Percentiles rank a stretch among this genome's conserved stretches.
Conservation (phyloP, 2,888 invertebrate species). For the Timandra comae region DNA sequence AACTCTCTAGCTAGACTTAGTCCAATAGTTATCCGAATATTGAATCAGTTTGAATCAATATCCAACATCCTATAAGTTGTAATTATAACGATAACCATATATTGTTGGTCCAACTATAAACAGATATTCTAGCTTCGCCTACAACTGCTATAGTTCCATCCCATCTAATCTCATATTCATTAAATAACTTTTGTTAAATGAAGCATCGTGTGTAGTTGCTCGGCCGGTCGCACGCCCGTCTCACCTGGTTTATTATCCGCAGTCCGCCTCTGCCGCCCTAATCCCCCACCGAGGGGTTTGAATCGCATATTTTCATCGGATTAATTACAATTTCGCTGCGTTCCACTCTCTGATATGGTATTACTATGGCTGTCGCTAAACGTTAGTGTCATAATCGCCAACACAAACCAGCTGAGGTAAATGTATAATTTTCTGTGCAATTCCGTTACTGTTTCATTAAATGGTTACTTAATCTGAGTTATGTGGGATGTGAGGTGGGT, state of each 20-base stretch:
- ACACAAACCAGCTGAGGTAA: constrained; percentile 18
- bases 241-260: not conserved
- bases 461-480: not conserved
- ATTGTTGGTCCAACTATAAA: no score
- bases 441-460: constrained; percentile 7
- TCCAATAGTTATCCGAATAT: no score
- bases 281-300: constrained; percentile 29
- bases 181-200: no score
- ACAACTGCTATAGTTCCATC: no score
- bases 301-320: constrained; percentile 55
- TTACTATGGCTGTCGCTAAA: constrained; percentile 18
- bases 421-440: constrained; percentile 17
- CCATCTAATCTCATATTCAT: no score
- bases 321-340: constrained; percentile 39
- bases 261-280: constrained; percentile 13
- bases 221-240: constrained; percentile 1
- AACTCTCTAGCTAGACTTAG: no score
- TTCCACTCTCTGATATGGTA: constrained; percentile 28
- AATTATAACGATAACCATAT: no score
- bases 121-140: no score
- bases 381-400: constrained; percentile 22
- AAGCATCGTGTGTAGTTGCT: no score
- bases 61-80: no score
- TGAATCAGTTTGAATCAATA: no score
- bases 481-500: not conserved